Evolutionary conservation across 1,140 invertebrate genomes (phyloP).

Genomic region (Druon quercuslanigerum): DNA sequence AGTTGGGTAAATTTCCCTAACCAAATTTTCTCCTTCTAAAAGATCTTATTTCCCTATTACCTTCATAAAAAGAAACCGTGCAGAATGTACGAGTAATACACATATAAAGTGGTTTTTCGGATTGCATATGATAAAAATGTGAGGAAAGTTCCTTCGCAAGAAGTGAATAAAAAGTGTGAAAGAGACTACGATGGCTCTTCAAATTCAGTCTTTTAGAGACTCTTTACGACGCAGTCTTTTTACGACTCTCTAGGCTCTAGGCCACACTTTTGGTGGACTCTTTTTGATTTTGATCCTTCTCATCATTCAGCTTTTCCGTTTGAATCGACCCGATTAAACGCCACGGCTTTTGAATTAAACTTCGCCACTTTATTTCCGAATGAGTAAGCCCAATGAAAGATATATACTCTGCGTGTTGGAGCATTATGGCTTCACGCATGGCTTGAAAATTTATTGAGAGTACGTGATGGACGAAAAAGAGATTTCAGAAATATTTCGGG

Average conservation of each 20-base stretch:
- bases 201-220: slow-evolving; percentile 28
- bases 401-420: no score
- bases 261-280: not conserved
- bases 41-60: no score
- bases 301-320: slow-evolving; percentile 24
- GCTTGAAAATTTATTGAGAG: slow-evolving; percentile 3
- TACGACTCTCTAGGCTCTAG: slow-evolving; percentile 11
- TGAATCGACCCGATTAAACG: slow-evolving; percentile 11
- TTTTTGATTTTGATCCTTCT: not conserved
- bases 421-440: not conserved
- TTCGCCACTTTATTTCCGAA: slow-evolving; percentile 16
- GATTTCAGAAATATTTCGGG: not conserved
- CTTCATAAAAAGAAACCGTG: no score
- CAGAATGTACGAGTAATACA: no score
- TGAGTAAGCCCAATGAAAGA: not conserved
- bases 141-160: not conserved
- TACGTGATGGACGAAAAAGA: not conserved
- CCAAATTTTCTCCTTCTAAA: no score
- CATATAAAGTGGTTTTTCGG: no score
- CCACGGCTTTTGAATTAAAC: slow-evolving; percentile 24
- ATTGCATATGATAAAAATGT: no score
- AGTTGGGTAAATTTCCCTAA: no score
- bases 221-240: slow-evolving; percentile 2
- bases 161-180: not conserved
- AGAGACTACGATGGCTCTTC: slow-evolving; percentile 9